Base-by-base conservation (phyloP, 2,888 invertebrate species). In the Meteorus cinctellus region DNA sequence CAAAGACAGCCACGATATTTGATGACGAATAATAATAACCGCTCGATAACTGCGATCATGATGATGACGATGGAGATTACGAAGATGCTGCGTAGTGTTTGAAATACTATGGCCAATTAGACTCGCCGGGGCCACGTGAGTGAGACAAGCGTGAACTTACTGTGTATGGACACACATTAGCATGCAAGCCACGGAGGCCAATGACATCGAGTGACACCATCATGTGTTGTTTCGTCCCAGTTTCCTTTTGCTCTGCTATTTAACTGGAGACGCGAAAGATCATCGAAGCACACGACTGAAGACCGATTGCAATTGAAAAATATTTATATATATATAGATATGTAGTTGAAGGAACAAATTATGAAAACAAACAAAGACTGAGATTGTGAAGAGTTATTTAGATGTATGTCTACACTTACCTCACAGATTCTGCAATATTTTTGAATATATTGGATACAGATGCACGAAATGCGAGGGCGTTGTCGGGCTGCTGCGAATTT, bases 121-220 rank as follows among this genome's bases (percentile, higher is more conserved):
- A 34, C n/a, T 36, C 48, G 72, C 19, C 55, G 55, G 55, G 55
- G 24, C 72, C 72, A 70, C 69, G 69, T 70, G 69, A 70, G 51
- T 31, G 59, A 70, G 19, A 72, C 48, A 55, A 65, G 79, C 79
- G 81, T 80, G 78, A 83, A 77, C 79, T 74, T 24, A n/a, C 68
- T 72, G 77, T 55, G 55, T 55, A 19, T 55, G 24, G 55, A 55
- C 55, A 78, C 69, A 80, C 81, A 84, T 85, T 84, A 85, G 84
- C 82, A 85, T 83, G 81, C 83, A 81, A 81, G 81, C 73, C 80
- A 76, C 81, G 82, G 83, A 83, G 86, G 86, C 86, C 86, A 86
- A 86, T 84, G 86, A 86, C 86, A 86, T 83, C 84, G 79, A 84
- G 81, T 85, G 84, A 85, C 85, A 85, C 84, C 82, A 78, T 81